These are phyloP conservation scores for Protula sp. DNA, from an alignment of 2,888 invertebrate species.

Conservation along the genomic window DNA sequence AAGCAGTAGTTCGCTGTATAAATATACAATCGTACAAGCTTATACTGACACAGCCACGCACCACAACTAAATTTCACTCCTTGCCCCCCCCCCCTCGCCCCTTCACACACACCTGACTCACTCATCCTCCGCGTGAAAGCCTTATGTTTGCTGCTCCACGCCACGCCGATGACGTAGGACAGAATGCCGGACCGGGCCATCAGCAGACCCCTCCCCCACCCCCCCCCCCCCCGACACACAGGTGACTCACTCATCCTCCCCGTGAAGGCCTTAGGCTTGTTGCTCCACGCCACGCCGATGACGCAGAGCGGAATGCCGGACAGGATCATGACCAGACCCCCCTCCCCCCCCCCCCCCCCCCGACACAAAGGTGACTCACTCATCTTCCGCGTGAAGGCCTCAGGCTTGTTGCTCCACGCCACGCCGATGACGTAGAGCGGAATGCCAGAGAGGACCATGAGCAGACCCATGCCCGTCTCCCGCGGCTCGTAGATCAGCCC, in stretches of 20 bases:
- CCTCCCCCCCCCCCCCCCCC: too few relatives aligned
- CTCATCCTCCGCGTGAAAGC: slow-evolving; percentile 28
- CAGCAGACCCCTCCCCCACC: slow-evolving; percentile 67
- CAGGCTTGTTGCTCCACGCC: slow-evolving; percentile 52
- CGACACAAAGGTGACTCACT: too few relatives aligned
- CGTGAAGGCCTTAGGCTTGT: slow-evolving; percentile 40
- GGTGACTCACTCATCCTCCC: slow-evolving; percentile 30
- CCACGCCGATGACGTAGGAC: slow-evolving; percentile 65
- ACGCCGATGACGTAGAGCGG: slow-evolving; percentile 70
- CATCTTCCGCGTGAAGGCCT: slow-evolving; percentile 24
- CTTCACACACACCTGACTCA: too few relatives aligned
- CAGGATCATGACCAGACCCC: slow-evolving; percentile 69
- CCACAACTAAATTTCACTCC: too few relatives aligned
- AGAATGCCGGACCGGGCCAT: slow-evolving; percentile 79
- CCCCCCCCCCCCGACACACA: too few relatives aligned
- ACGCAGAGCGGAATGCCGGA: slow-evolving; percentile 81
- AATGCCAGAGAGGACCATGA: slow-evolving; percentile 72
- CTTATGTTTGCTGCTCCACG: slow-evolving; percentile 52
- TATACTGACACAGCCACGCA: too few relatives aligned
- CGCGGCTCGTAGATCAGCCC: slow-evolving; percentile 74
- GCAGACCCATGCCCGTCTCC: slow-evolving; percentile 63
- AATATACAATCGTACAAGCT: too few relatives aligned
- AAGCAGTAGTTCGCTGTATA: too few relatives aligned
- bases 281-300: slow-evolving; percentile 55
- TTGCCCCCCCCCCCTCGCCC: too few relatives aligned